These are phyloP conservation scores for Heliothis virescens DNA, from an alignment of 1,140 invertebrate species.

Conservation along the genomic window DNA sequence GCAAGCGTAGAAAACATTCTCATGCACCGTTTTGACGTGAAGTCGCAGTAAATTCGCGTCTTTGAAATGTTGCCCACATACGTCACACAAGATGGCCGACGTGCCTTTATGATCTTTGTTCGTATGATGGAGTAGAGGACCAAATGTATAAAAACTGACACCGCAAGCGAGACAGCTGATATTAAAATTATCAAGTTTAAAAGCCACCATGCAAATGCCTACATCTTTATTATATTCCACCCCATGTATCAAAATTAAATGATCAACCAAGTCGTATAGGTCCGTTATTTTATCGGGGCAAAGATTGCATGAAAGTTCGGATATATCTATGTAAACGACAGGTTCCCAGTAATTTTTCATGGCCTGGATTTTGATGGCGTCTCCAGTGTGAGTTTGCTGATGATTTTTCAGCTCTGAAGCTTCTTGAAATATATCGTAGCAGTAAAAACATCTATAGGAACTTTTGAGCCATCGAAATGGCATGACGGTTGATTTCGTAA, in stretches of 20 bases:
- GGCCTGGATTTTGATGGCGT: constrained; percentile 69
- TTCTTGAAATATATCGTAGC: constrained; percentile 81
- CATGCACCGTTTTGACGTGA: constrained; percentile 75
- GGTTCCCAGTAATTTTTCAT: constrained; percentile 81
- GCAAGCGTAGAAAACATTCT: constrained; percentile 70
- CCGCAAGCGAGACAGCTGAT: constrained; percentile 73
- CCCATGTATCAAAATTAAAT: constrained; percentile 70
- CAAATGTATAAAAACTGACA: constrained; percentile 75
- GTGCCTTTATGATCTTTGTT: constrained; percentile 80
- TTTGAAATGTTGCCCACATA: constrained; percentile 80
- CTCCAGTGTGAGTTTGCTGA: constrained; percentile 65
- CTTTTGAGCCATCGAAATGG: constrained; percentile 80
- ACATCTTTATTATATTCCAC: constrained; percentile 76
- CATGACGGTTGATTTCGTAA: constrained; percentile 77
- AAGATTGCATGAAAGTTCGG: constrained; percentile 71
- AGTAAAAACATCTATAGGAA: constrained; percentile 80
- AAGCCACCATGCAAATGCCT: constrained; percentile 74
- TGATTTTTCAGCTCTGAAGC: constrained; percentile 72
- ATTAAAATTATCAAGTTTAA: constrained; percentile 73
- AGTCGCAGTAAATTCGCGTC: constrained; percentile 64
- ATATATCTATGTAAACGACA: constrained; percentile 76
- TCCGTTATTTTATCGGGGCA: constrained; percentile 68
- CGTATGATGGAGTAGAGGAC: constrained; percentile 76
- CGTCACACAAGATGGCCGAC: constrained; percentile 75
- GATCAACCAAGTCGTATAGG: constrained; percentile 76